A percentile compares a stretch with the other conserved stretches of the same genome.
These are phyloP conservation scores for Epinephelus cyanopodus DNA, from an alignment of 2,113 vertebrate species.

Conservation along the genomic window DNA sequence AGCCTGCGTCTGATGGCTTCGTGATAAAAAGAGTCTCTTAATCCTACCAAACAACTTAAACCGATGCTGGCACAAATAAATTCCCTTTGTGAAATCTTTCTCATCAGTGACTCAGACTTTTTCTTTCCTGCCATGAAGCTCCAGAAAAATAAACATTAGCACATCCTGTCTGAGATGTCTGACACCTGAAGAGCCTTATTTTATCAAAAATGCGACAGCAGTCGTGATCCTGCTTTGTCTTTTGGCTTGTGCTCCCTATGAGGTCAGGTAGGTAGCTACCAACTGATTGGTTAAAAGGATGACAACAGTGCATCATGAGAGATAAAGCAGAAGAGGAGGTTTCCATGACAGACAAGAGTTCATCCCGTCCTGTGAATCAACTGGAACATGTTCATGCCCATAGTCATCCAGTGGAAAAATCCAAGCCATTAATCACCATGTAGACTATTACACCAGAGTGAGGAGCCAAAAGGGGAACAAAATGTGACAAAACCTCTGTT, in stretches of 20 bases:
- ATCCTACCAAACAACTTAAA: not conserved
- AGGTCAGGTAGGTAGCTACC: slow-evolving; percentile 10
- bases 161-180: not conserved
- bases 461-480: slow-evolving; percentile 12
- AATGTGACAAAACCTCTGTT: slow-evolving; percentile 44
- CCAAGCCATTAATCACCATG: slow-evolving; percentile 60
- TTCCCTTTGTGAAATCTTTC: slow-evolving; percentile 3
- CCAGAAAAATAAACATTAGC: slow-evolving; percentile 12
- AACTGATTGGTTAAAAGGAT: not conserved
- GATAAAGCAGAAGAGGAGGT: slow-evolving; percentile 27
- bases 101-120: slow-evolving; percentile 8
- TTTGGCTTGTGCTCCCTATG: slow-evolving; percentile 5
- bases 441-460: not conserved
- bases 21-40: not conserved
- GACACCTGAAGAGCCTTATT: slow-evolving; percentile 1
- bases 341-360: slow-evolving; percentile 46
- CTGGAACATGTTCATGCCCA: slow-evolving; percentile 63
- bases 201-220: not conserved
- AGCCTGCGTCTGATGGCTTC: not conserved
- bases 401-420: slow-evolving; percentile 66
- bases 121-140: not conserved
- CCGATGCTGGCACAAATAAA: slow-evolving; percentile 16
- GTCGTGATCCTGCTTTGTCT: not conserved
- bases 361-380: slow-evolving; percentile 52
- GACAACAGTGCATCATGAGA: not conserved